These are phyloP conservation scores for Parotocinclus haroldoi DNA, from an alignment of 2,797 vertebrate genomes.

Conservation along the genomic window DNA sequence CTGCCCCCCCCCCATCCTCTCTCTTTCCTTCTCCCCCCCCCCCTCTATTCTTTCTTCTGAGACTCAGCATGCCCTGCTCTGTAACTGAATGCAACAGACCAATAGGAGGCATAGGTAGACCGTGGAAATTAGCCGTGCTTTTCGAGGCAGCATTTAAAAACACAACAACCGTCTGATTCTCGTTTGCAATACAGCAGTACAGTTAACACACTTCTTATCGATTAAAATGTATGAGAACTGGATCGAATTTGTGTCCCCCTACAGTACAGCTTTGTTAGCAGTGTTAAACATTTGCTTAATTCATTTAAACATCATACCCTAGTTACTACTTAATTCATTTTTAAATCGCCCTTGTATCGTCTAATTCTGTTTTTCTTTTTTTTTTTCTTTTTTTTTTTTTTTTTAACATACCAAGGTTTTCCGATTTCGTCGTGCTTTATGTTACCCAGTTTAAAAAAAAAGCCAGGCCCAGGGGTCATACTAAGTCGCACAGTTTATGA, in stretches of 20 bases:
- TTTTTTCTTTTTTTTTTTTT: too few relatives aligned
- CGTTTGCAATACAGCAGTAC: constrained; percentile 10
- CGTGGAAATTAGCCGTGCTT: constrained; percentile 62
- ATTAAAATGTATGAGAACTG: too few relatives aligned
- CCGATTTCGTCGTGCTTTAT: too few relatives aligned
- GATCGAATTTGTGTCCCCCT: too few relatives aligned
- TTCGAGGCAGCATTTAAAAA: constrained; percentile 42
- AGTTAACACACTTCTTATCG: too few relatives aligned
- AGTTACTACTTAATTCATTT: too few relatives aligned
- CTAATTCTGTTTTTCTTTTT: too few relatives aligned
- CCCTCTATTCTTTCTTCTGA: constrained; percentile 49
- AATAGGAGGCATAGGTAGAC: constrained; percentile 87
- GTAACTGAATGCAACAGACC: constrained; percentile 74
- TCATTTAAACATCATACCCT: too few relatives aligned
- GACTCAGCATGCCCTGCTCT: constrained; percentile 49
- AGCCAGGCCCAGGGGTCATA: background rate
- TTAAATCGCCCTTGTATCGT: too few relatives aligned
- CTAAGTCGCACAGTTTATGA: constrained; percentile 10
- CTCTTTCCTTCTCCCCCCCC: constrained; percentile 5
- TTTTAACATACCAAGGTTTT: too few relatives aligned
- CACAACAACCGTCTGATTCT: constrained; percentile 43
- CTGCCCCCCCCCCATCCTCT: background rate
- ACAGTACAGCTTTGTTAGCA: too few relatives aligned
- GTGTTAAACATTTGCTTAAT: too few relatives aligned
- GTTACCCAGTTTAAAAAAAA: constrained; percentile 16